phyloP scores from a whole-genome alignment of 2,113 vertebrate species.

The Gymnarchus niloticus region DNA sequence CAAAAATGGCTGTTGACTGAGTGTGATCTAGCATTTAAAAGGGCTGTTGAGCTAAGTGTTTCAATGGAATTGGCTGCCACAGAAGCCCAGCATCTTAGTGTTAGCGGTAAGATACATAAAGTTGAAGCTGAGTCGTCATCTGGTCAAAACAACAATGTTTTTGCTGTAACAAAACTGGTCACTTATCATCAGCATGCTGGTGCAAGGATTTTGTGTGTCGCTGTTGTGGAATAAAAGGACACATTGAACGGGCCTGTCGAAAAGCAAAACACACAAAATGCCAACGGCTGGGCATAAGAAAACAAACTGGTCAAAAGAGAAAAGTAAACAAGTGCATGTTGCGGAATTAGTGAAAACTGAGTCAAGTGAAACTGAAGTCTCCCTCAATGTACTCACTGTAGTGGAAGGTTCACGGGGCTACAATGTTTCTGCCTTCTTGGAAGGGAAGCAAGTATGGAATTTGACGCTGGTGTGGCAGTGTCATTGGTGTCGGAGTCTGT shows the following conservation, averaged over 20 bases:
- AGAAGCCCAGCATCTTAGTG: conserved; percentile 16
- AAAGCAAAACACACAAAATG: not conserved
- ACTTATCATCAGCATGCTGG: not conserved
- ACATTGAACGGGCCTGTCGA: conserved; percentile 13
- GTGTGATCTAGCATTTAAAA: conserved; percentile 20
- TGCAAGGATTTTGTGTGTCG: not conserved
- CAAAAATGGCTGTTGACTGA: conserved; percentile 23
- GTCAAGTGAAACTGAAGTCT: not conserved
- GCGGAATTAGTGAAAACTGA: not conserved
- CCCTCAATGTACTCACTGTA: not conserved
- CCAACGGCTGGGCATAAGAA: not conserved
- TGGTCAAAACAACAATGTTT: not conserved
- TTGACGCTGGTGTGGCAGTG: not conserved
- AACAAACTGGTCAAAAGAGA: not conserved
- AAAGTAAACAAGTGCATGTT: not conserved
- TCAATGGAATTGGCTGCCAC: conserved; percentile 24
- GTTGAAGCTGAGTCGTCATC: not conserved
- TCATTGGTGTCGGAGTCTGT: not conserved
- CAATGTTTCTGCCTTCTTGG: not conserved
- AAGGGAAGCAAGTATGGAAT: not conserved
- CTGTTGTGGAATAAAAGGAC: not conserved
- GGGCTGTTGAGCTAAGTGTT: conserved; percentile 19
- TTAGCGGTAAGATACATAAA: not conserved
- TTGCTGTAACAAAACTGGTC: conserved; percentile 1
- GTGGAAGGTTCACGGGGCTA: not conserved